Conservation (phyloP, 2,888 invertebrate genomes). For the Helobdella robusta region DNA sequence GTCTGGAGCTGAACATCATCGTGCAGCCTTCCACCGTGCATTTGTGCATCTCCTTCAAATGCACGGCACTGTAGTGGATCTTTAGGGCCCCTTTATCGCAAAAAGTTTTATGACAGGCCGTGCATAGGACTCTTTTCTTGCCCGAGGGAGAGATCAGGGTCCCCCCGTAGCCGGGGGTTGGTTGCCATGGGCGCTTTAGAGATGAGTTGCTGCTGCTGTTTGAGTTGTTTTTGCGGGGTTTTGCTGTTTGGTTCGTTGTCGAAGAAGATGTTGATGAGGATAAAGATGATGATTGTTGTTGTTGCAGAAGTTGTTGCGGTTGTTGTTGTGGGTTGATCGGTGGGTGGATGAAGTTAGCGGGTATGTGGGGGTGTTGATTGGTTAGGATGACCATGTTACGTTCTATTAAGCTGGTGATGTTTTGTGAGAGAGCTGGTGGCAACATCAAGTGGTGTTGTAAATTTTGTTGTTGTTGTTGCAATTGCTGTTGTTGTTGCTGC, state of each 20-base stretch:
- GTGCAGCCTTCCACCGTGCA: constrained; percentile 97
- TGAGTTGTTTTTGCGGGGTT: background rate
- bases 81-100: constrained; percentile 99
- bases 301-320: constrained; percentile 10
- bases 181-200: constrained; percentile 45
- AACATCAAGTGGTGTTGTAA: constrained; percentile 18
- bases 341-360: background rate
- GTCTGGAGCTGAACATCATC: constrained; percentile 95
- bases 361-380: too few species aligned
- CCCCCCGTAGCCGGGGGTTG: constrained; percentile 45
- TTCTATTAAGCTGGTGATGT: constrained; percentile 8
- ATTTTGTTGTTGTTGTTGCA: constrained; percentile 10
- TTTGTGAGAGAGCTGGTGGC: background rate
- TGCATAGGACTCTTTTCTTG: constrained; percentile 93
- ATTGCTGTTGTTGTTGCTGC: constrained; percentile 25
- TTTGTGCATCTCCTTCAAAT: constrained; percentile 96
- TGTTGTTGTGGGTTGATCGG: constrained; percentile 9
- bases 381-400: constrained; percentile 2
- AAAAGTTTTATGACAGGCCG: constrained; percentile 94
- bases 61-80: constrained; percentile 97
- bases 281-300: too few species aligned
- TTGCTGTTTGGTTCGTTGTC: too few species aligned
- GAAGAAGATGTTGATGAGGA: too few species aligned
- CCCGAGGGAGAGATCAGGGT: constrained; percentile 45
- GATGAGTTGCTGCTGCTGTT: constrained; percentile 5